A percentile compares a stretch with the other conserved stretches of the same genome.
Evolutionary conservation across 2,888 invertebrate species (phyloP).

Genomic region (Hedychridium roseum): DNA sequence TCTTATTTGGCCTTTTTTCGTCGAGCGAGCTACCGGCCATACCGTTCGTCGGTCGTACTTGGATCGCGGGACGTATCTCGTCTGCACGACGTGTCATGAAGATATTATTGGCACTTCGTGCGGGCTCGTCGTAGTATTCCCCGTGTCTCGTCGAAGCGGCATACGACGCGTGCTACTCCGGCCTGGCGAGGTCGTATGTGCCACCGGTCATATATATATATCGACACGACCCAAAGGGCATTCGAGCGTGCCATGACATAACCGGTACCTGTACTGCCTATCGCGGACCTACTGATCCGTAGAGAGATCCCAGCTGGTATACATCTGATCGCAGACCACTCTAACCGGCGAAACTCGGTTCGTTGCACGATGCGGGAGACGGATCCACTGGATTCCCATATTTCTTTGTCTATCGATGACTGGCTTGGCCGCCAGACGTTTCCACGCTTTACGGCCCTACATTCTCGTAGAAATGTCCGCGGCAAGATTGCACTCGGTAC

Average conservation of each 20-base stretch:
- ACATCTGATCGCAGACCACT: conserved; percentile 29
- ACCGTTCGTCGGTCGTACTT: conserved; percentile 25
- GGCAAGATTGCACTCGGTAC: too few relatives aligned
- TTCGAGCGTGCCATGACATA: conserved; percentile 40
- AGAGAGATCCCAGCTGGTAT: conserved; percentile 35
- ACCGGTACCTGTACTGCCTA: conserved; percentile 38
- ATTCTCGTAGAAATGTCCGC: too few relatives aligned
- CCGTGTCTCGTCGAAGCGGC: conserved; percentile 5
- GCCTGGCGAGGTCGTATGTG: conserved; percentile 27
- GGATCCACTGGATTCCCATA: too few relatives aligned
- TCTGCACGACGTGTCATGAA: conserved; percentile 34
- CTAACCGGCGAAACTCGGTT: conserved; percentile 8
- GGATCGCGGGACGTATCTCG: conserved; percentile 30
- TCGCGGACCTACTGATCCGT: conserved; percentile 42
- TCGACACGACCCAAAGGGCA: conserved; percentile 40
- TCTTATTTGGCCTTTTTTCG: too few relatives aligned
- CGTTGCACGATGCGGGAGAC: too few relatives aligned
- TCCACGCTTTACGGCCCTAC: too few relatives aligned
- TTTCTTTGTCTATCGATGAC: too few relatives aligned
- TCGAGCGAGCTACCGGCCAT: too few relatives aligned
- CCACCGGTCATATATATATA: too few relatives aligned
- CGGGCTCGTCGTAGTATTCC: conserved; percentile 23
- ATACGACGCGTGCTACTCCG: not conserved
- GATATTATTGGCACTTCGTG: conserved; percentile 42
- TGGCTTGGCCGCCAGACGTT: too few relatives aligned